Percentiles rank a stretch among this genome's conserved stretches.
phyloP scores from a whole-genome alignment of 2,888 invertebrate species.

The Lasioglossum morio region DNA sequence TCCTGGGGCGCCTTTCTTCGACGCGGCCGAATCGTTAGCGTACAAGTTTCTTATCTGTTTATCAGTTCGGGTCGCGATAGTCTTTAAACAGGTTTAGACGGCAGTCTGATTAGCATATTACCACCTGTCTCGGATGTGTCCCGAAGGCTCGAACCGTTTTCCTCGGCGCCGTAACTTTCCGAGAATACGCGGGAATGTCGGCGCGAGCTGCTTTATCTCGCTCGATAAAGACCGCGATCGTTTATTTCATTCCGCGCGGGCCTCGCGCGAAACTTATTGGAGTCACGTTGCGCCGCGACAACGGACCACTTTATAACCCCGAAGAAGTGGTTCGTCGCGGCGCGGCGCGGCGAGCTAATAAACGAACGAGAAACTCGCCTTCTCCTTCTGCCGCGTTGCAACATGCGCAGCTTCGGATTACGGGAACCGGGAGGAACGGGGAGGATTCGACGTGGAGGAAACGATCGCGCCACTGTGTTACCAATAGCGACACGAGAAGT shows the following conservation, averaged over 20 bases:
- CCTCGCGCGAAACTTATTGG: constrained; percentile 34
- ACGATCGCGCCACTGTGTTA: neutral
- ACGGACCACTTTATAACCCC: neutral
- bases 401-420: neutral
- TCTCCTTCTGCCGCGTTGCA: neutral
- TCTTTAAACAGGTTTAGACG: constrained; percentile 66
- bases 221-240: constrained; percentile 24
- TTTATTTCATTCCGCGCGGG: constrained; percentile 40
- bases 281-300: constrained; percentile 22
- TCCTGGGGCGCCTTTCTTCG: neutral
- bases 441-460: neutral
- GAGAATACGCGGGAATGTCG: constrained; percentile 13
- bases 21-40: constrained; percentile 27
- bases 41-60: constrained; percentile 56
- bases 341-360: constrained; percentile 18
- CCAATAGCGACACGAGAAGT: neutral
- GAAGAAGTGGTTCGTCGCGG: neutral
- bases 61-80: constrained; percentile 61
- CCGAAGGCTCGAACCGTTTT: constrained; percentile 29
- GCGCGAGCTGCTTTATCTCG: constrained; percentile 33
- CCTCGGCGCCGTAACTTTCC: constrained; percentile 44
- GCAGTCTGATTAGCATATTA: constrained; percentile 68
- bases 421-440: constrained; percentile 18
- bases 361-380: neutral
- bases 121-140: constrained; percentile 63